phyloP scores from a whole-genome alignment of 2,113 vertebrate genomes.

The Emydocephalus ijimae region DNA sequence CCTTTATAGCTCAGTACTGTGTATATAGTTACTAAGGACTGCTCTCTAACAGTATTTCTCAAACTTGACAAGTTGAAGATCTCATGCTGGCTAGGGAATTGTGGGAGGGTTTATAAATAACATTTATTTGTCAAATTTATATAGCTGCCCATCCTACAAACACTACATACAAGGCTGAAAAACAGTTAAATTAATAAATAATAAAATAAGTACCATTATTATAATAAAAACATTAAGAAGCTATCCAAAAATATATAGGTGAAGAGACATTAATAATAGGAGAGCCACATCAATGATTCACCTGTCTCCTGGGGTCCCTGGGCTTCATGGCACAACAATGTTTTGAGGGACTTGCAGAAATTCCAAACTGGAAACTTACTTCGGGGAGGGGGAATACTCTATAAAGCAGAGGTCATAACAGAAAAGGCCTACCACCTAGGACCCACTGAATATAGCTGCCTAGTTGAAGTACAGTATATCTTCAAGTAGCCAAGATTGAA shows the following conservation, averaged over 20 bases:
- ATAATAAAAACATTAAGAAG: background rate
- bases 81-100: background rate
- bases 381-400: background rate
- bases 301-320: background rate
- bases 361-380: background rate
- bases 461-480: background rate
- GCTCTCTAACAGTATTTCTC: background rate
- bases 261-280: background rate
- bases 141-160: background rate
- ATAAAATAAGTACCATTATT: background rate
- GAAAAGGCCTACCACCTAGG: background rate
- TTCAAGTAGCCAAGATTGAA: background rate
- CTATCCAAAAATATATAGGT: background rate
- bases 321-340: background rate
- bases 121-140: background rate
- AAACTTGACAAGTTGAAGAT: background rate
- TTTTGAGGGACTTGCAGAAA: background rate
- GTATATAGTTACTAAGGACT: background rate
- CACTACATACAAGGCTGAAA: background rate
- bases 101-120: background rate
- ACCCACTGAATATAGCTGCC: background rate
- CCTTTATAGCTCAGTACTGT: background rate
- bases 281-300: background rate
- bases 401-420: background rate
- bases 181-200: background rate